Base-by-base conservation (phyloP, 2,888 invertebrate species). In the Aplocera efformata region DNA sequence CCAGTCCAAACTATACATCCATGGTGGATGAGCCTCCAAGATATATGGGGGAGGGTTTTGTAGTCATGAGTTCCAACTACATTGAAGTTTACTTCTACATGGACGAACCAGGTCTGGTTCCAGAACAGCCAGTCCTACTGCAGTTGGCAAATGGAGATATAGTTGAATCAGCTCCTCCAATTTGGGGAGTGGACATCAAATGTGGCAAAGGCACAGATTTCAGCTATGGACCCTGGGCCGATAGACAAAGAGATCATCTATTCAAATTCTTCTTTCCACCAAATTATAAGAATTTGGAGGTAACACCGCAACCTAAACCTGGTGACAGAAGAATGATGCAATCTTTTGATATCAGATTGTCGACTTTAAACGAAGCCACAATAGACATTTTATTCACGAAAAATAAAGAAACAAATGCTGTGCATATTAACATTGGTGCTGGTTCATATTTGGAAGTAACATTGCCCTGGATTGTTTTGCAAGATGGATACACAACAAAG, bases 181-280 rank as follows among this genome's bases (percentile, higher is more conserved):
- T 97, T 57, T 97, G 97, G 96, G 98, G 98, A 4, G 93, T 98
- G 7, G 98, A 98, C 73, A 94, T 98, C 37, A 98, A 97, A 76
- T 96, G 97, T 71, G 96, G 97, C 0, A 98, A 97, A 81, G 98
- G 96, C 51, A 96, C 96, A 1, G 96, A 98, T 69, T 96, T 99
- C 63, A 98, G 98, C 77, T 99, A 99, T 70, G 99, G 99, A 0
- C 99, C 99, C 0, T 99, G 99, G 99, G 99, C 98, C 1, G 99
- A 99, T 73, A 91, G 98, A 33, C 99, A 99, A 74, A 91, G 99
- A 50, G 98, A 98, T 71, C 94, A 96, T 78, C 88, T 99, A 21
- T 98, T 96, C 81, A 96, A 94, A 80, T 98, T 98, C 79, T 99
- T 99, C 85, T 98, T 96, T 72, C 99, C 98, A 5, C 93, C 94